A percentile compares a stretch with the other conserved stretches of the same genome.
Conservation (phyloP, 2,113 vertebrate genomes). For the Acrocephalus arundinaceus region DNA sequence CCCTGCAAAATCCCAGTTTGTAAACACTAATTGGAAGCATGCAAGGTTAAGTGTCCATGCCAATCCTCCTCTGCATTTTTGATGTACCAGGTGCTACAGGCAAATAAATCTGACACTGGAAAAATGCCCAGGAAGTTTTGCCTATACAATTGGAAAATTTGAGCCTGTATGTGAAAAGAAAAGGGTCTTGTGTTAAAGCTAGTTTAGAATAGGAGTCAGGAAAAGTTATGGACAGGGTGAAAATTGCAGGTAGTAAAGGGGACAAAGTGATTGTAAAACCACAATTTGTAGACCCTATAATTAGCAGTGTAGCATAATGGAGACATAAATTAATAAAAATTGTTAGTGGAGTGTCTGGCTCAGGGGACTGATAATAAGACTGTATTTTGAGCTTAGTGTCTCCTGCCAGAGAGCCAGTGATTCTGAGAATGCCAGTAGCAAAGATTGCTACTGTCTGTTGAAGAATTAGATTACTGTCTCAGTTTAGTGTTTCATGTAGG, state of each 20-base stretch:
- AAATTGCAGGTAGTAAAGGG: not conserved
- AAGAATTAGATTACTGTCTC: not conserved
- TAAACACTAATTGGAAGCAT: not conserved
- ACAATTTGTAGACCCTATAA: not conserved
- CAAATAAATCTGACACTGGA: not conserved
- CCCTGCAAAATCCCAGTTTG: not conserved
- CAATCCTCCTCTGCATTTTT: not conserved
- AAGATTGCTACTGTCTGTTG: not conserved
- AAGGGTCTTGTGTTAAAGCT: not conserved
- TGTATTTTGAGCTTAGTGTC: not conserved
- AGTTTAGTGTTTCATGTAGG: not conserved
- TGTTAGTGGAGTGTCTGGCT: not conserved
- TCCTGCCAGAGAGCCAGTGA: not conserved
- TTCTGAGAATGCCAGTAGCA: not conserved
- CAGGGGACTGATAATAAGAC: not conserved
- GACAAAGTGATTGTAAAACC: not conserved
- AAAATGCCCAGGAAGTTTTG: not conserved
- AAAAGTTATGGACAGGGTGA: not conserved
- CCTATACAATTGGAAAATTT: not conserved
- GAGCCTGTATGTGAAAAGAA: not conserved
- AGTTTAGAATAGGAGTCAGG: not conserved
- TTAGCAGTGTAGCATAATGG: constrained; percentile 5
- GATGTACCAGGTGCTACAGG: not conserved
- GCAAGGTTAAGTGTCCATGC: not conserved
- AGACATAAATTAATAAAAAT: constrained; percentile 25